These are phyloP conservation scores for Gopherus flavomarginatus DNA, from an alignment of 2,113 vertebrate genomes.

Conservation along the genomic window DNA sequence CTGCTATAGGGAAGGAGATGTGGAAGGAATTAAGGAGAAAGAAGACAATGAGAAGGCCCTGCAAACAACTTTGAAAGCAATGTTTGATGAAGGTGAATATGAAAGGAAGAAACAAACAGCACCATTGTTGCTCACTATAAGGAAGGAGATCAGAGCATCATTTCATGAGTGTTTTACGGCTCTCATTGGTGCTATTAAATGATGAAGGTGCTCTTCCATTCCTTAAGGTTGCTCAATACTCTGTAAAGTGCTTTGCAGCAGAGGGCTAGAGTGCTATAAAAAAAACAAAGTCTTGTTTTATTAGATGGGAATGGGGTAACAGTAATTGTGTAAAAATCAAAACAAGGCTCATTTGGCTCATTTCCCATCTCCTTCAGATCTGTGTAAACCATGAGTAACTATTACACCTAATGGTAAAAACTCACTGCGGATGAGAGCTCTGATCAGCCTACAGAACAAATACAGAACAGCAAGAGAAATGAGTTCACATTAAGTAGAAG, in stretches of 20 bases:
- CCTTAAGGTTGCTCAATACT: neutral
- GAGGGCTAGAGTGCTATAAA: too few species aligned
- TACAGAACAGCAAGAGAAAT: neutral
- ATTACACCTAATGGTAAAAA: neutral
- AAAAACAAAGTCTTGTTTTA: neutral
- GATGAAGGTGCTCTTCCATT: neutral
- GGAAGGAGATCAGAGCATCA: neutral
- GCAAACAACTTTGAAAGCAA: neutral
- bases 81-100: fast-evolving
- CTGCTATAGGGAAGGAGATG: neutral
- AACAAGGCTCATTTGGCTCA: neutral
- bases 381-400: fast-evolving
- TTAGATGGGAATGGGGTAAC: neutral
- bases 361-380: neutral
- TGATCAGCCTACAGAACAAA: neutral
- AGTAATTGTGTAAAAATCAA: neutral
- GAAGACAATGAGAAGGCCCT: neutral
- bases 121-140: neutral
- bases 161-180: neutral
- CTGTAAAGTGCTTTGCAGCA: too few species aligned
- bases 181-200: neutral
- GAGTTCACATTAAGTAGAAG: neutral
- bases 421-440: neutral
- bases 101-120: neutral
- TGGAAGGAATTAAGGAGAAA: neutral